A percentile compares a stretch with the other conserved stretches of the same genome.
Evolutionary conservation across 2,888 invertebrate species (phyloP).

Genomic region (Smittia aterrima): DNA sequence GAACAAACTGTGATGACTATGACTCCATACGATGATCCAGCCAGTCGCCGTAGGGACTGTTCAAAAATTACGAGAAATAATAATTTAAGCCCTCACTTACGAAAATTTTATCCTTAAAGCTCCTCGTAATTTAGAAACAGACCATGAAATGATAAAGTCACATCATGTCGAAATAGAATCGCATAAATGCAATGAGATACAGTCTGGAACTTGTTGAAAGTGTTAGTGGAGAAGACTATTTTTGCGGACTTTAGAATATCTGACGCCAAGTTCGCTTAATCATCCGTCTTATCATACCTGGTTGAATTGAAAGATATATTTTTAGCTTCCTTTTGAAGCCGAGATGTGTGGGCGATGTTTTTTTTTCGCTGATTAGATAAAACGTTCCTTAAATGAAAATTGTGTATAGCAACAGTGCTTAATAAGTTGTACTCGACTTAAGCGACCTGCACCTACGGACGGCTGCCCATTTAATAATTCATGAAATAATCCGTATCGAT

Average conservation of each 20-base stretch:
- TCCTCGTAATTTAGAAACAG: too few relatives aligned
- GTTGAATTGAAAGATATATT: not conserved
- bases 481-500: slow-evolving; percentile 26
- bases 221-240: too few relatives aligned
- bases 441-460: not conserved
- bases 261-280: not conserved
- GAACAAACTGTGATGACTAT: not conserved
- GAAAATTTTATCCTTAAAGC: too few relatives aligned
- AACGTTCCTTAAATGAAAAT: not conserved
- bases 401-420: not conserved
- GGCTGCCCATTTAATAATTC: not conserved
- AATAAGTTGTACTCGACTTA: not conserved
- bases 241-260: not conserved
- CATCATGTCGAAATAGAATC: not conserved
- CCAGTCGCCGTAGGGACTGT: not conserved
- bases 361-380: slow-evolving; percentile 14
- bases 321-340: slow-evolving; percentile 5
- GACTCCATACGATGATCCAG: not conserved
- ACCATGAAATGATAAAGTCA: not conserved
- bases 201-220: too few relatives aligned
- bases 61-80: too few relatives aligned
- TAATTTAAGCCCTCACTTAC: too few relatives aligned
- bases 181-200: not conserved
- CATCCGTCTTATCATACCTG: slow-evolving; percentile 20
- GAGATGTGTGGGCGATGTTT: slow-evolving; percentile 21